Conservation (phyloP, 2,888 invertebrate species). For the Lumbricus terrestris region DNA sequence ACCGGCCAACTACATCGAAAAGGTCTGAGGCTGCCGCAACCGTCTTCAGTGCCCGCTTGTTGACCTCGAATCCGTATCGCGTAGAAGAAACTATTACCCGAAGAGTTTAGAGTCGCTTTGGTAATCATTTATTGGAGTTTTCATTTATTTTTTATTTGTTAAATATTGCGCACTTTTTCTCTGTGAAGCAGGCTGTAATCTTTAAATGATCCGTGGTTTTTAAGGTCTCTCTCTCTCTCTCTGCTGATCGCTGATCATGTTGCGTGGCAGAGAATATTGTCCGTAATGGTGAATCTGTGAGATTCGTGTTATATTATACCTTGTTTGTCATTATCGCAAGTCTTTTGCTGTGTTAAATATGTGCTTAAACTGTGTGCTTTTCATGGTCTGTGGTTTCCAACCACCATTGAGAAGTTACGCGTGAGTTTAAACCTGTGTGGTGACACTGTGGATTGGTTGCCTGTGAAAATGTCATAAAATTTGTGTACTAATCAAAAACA, state of each 20-base stretch:
- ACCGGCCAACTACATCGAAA: conserved; percentile 89
- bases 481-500: too few relatives aligned
- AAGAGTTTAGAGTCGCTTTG: conserved; percentile 3
- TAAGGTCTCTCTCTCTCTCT: too few relatives aligned
- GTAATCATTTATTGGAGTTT: not conserved
- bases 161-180: not conserved
- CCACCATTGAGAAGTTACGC: not conserved
- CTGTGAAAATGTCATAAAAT: not conserved
- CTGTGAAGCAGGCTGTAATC: not conserved
- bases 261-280: not conserved
- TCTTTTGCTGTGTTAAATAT: not conserved
- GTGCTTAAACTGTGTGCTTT: not conserved
- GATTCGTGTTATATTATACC: not conserved
- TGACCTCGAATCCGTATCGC: conserved; percentile 8
- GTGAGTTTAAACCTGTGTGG: not conserved
- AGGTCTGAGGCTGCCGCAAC: not conserved
- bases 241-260: not conserved
- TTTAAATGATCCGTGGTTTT: not conserved
- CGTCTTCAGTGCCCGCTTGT: not conserved
- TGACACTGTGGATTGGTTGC: not conserved
- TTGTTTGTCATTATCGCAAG: not conserved
- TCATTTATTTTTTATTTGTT: not conserved
- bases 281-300: too few relatives aligned
- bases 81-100: not conserved
- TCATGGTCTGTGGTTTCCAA: not conserved